phyloP scores from a whole-genome alignment of 2,113 vertebrate genomes.

The Calidris pygmaea region DNA sequence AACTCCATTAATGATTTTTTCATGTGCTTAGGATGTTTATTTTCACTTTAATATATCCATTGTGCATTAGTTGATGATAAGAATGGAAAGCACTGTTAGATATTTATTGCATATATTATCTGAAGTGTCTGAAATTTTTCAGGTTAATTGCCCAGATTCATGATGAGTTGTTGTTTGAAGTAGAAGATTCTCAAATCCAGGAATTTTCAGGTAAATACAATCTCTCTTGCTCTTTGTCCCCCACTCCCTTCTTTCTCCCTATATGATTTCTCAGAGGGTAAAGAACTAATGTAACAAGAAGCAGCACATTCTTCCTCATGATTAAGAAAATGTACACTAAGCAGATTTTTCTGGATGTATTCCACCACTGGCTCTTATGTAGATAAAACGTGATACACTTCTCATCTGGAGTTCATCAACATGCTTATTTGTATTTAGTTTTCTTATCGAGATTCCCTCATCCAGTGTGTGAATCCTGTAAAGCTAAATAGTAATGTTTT shows the following conservation, averaged over 20 bases:
- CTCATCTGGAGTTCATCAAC: slow-evolving; percentile 1
- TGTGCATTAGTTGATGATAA: neutral
- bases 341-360: slow-evolving; percentile 4
- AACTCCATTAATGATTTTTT: neutral
- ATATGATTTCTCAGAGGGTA: neutral
- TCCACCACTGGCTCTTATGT: neutral
- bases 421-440: neutral
- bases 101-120: neutral
- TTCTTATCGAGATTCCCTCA: neutral
- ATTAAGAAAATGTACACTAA: neutral
- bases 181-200: slow-evolving; percentile 83
- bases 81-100: neutral
- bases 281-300: neutral
- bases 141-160: slow-evolving; percentile 93
- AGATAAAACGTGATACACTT: neutral
- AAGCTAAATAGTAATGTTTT: neutral
- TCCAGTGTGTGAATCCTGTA: neutral
- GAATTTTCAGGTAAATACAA: slow-evolving; percentile 82
- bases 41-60: neutral
- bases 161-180: slow-evolving; percentile 91
- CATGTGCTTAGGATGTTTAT: neutral
- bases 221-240: neutral
- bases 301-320: neutral
- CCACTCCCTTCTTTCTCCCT: neutral
- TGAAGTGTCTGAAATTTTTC: neutral